Base-by-base conservation (phyloP, 2,113 vertebrate species). In the Chloropsis hardwickii region DNA sequence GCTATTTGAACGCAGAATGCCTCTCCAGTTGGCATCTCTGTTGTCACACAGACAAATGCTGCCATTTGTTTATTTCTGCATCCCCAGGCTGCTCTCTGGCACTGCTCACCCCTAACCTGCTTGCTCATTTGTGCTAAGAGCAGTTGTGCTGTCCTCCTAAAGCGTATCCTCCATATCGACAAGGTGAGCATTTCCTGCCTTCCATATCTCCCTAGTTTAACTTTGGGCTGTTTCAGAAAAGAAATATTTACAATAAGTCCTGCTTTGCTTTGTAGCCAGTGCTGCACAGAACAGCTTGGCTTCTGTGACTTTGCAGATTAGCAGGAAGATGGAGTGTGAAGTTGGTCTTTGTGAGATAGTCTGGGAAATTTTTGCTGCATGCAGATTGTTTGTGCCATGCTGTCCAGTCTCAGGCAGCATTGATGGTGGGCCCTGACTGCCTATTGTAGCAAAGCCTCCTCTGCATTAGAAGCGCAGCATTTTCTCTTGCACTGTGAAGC, bases 141-240 rank as follows among this genome's bases (percentile, higher is more conserved):
- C 53, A 51, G 25, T 56, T 81, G 66, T 61, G 48, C n/a, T 84
- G 35, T 37, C 57, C 69, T 81, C 5, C 51, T 48, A 33, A 62
- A 60, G 35, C 0, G 0, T 48, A 16, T 58, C 15, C 27, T 65
- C n/a, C 39, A 0, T 45, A 27, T 50, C 2, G 5, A 27, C 61
- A 35, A 58, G 72, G 58, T 12, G 50, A 82, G 27, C 16, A 5
- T 73, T 44, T 71, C 35, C 72, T 80, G 47, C 51, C 44, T 77
- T 81, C 56, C 10, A 2, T 1, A 0, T 44, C 65, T 67, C 42
- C 58, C 54, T 40, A 45, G 14, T 48, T 51, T 73, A 57, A 37
- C 27, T 72, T 47, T 65, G n/a, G 51, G 62, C 53, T 80, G 6
- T 73, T 81, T 64, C 6, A 20, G 65, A 51, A 56, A 65, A 50